Percentiles rank a stretch among this genome's conserved stretches.
Evolutionary conservation across 1,140 invertebrate species (phyloP).

Genomic region (Philotrypesis tridentata): DNA sequence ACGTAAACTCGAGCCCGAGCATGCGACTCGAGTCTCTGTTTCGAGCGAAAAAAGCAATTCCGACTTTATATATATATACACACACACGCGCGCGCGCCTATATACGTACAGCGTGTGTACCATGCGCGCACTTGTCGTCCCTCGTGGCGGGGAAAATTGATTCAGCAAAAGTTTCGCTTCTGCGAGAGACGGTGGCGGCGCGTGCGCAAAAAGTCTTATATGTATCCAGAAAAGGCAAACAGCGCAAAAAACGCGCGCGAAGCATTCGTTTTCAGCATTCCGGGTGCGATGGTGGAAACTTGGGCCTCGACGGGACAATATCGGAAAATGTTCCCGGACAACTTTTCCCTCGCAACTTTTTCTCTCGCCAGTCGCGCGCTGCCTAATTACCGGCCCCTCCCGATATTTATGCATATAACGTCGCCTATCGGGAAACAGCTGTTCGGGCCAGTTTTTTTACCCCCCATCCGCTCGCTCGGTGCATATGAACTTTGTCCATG

Average conservation of each 20-base stretch:
- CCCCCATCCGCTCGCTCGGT: too few relatives aligned
- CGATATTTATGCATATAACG: background rate
- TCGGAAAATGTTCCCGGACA: slow-evolving; percentile 4
- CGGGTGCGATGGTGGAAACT: background rate
- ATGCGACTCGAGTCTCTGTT: too few relatives aligned
- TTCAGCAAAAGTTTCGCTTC: background rate
- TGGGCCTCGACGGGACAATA: background rate
- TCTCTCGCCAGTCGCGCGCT: background rate
- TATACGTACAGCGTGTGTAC: background rate
- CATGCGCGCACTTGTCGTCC: background rate
- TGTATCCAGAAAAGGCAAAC: background rate
- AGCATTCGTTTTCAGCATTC: slow-evolving; percentile 2
- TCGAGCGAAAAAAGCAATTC: background rate
- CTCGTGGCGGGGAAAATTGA: background rate
- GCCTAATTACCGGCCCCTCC: background rate
- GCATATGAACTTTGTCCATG: background rate
- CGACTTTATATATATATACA: too few relatives aligned
- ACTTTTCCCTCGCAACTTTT: background rate
- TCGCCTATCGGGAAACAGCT: background rate
- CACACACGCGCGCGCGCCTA: background rate
- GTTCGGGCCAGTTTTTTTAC: background rate
- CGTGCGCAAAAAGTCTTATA: background rate
- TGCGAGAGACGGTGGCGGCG: background rate
- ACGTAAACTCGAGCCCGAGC: background rate
- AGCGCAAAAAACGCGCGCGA: background rate